Base-by-base conservation (phyloP, 2,888 invertebrate species). In the Perizoma affinitatum region DNA sequence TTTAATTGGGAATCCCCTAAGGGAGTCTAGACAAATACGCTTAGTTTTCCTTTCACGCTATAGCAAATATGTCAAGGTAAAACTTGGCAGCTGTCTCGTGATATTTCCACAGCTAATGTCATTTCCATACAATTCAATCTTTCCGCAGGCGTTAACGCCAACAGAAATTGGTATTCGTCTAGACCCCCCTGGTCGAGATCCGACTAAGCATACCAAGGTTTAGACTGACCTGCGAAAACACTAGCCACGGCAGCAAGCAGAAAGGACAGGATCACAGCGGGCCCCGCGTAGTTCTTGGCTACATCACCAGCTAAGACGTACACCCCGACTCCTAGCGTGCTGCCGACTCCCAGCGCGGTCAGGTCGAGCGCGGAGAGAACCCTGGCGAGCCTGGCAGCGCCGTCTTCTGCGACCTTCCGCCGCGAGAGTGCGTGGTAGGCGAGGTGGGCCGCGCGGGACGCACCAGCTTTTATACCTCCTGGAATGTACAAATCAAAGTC, bases 161-260 rank as follows among this genome's bases (percentile, higher is more conserved):
- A n/a, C n/a, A n/a, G n/a, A n/a, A n/a, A n/a, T n/a, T n/a, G n/a
- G n/a, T n/a, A n/a, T n/a, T n/a, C n/a, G n/a, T n/a, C n/a, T n/a
- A n/a, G 10, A 47, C 8, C 34, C 10, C n/a, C 35, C 36, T 22
- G 22, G 22, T 22, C 22, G 22, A 22, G 22, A 22, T 22, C 22
- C 3, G 22, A 22, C 22, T 22, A 22, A 22, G 22, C 22, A 22
- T 22, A 22, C 5, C 7, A 6, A 38, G 38, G 11, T 10, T 44
- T 22, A 22, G 22, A 76, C 86, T 84, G 77, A 96, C 97, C 97
- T 74, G 98, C 97, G 81, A 98, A 96, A 53, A 97, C 94, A 9
- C 97, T 97, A n/a, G 97, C 97, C 5, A 98, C 85, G 0, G 97
- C 98, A 0, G 98, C 98, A 54, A 98, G 93, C n/a, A 97, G 88